Evolutionary conservation across 2,888 invertebrate species (phyloP), one percentile per base, ranked within the genome.

Genomic region (Chrysomela aeneicollis): DNA sequence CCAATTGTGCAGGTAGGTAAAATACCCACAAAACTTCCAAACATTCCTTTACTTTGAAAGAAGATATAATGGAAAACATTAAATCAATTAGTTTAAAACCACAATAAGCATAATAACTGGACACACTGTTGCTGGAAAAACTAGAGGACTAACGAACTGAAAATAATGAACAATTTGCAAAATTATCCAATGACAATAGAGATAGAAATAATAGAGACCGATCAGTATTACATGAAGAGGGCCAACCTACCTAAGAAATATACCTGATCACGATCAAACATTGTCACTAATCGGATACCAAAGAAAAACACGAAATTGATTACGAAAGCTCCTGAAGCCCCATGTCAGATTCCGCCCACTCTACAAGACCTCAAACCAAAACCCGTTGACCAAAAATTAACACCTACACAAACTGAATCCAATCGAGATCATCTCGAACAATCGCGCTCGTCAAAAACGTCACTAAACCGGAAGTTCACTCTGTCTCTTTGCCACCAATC

Each of bases 351-450:
- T 42, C 12, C 42, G 8, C 42, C 42, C n/a, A 8, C 42, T 10
- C 12, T 12, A n/a, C 42, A 8, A 42, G 2, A 42, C n/a, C 15
- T 21, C 5, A 54, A 35, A 19, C 32, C 17, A 35, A 19, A 19
- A 32, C 35, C 35, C 12, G 18, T 54, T 19, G 15, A 15, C 15
- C 15, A 54, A 32, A 30, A 17, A 30, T n/a, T 46, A 47, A 57
- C 57, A 57, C 57, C 57, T 57, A 57, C 57, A 30, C 17, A 57
- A 57, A 57, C 57, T 57, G 17, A 57, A 46, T 19, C 57, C 57
- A 15, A 57, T 46, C 30, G 42, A 21, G 46, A 57, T 57, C 57
- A 57, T 57, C 10, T 57, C 46, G 30, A 22, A 18, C 37, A 17
- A 15, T 18, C 18, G 26, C 22, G 42, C 21, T 17, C 15, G 55